Base-by-base conservation (phyloP, 1,140 invertebrate species). In the Drosophila melanica region DNA sequence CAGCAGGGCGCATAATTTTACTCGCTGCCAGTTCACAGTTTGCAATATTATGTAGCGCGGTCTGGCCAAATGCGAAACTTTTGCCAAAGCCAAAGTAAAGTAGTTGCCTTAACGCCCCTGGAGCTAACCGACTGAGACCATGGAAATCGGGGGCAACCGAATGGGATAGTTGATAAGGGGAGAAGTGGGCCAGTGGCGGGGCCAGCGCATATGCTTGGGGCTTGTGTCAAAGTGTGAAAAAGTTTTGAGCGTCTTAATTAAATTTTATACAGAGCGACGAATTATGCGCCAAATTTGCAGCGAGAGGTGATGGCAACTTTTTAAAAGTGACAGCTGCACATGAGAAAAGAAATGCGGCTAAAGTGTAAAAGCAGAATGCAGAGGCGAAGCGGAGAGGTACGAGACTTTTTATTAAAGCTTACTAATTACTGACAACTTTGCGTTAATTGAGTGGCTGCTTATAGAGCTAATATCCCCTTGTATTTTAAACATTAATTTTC, bases 191-290 rank as follows among this genome's bases (percentile, higher is more conserved):
- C 23, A 44, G 53, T 54, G 27, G 66, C 35, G 12, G 48, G 45
- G 41, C 60, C 39, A 45, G 60, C 44, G 80, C 81, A 85, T 81
- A 86, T 85, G 81, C 81, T 86, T 65, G 77, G 71, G 79, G 82
- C 76, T 76, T 86, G 67, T 87, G 82, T 86, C 81, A 86, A 86
- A 86, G 81, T 86, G 81, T 86, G 81, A 87, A 89, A 86, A 87
- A 87, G 79, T 87, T 87, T 87, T 42, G 77, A 79, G 79, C 79
- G 84, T 87, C 84, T 87, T 87, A 87, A 87, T 87, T 87, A 87
- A 87, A 86, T 86, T 86, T 86, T 86, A 86, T 86, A 75, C 65
- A 81, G 73, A 80, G 74, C 74, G 53, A 70, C 66, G 77, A 84
- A 59, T 65, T 78, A 70, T 60, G 70, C 70, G 64, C 55, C 57